A percentile compares a stretch with the other conserved stretches of the same genome.
Conservation (phyloP, 2,888 invertebrate genomes). For the Oscheius sp. region DNA sequence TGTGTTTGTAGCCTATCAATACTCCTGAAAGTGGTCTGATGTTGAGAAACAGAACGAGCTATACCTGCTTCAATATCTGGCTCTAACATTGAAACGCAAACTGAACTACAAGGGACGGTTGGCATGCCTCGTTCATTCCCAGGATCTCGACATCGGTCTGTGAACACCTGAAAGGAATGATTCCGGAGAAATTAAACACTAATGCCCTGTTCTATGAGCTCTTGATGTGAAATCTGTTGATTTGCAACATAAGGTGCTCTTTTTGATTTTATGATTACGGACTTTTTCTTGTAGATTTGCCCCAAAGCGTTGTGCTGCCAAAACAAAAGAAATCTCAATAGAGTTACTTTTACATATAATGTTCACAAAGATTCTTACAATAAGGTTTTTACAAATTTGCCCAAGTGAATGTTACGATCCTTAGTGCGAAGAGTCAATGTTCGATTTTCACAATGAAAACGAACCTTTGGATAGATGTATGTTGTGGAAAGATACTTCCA, state of each 20-base stretch:
- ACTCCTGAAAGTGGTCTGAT: conserved; percentile 58
- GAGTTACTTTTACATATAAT: too few relatives aligned
- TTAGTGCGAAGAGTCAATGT: too few relatives aligned
- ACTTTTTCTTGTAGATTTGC: too few relatives aligned
- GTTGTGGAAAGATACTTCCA: conserved; percentile 67
- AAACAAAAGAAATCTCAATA: too few relatives aligned
- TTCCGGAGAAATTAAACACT: neutral
- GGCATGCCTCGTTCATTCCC: conserved; percentile 65
- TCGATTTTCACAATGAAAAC: neutral
- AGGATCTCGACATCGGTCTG: conserved; percentile 70
- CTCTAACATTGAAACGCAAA: conserved; percentile 68
- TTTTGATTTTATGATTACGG: too few relatives aligned
- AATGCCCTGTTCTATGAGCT: neutral
- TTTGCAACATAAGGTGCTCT: too few relatives aligned
- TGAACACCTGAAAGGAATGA: conserved; percentile 55
- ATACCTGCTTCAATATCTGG: conserved; percentile 71
- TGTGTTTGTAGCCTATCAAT: conserved; percentile 72
- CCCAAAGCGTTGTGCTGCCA: too few relatives aligned
- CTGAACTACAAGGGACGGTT: conserved; percentile 61
- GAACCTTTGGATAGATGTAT: conserved; percentile 67
- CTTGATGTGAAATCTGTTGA: too few relatives aligned
- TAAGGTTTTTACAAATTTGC: too few relatives aligned
- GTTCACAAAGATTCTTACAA: too few relatives aligned
- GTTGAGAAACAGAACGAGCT: neutral
- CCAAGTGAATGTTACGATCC: too few relatives aligned